Evolutionary conservation across 2,888 invertebrate species (phyloP), one percentile per base, ranked within the genome.

Genomic region (Rhagophthalmus giganteus): DNA sequence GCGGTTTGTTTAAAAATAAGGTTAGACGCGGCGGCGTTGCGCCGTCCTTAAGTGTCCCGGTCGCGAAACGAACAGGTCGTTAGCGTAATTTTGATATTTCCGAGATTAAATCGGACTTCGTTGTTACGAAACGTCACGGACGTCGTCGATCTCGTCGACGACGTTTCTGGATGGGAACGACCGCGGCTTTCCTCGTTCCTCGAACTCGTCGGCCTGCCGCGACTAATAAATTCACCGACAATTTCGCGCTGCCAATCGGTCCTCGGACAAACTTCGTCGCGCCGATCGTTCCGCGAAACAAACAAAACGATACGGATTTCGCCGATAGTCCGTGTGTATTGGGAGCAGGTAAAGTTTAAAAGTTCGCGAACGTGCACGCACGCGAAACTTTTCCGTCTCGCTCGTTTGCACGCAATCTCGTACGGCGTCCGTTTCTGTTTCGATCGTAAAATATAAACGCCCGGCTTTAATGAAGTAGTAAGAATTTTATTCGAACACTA

Each of bases 31-130:
- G 55, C 54, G 54, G 56, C 62, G 65, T 67, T 68, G 65, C 67
- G 63, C 66, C 67, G 67, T 64, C 59, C 58, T 55, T 67, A 68
- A 66, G 64, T 67, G 67, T 63, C 46, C 58, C 53, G 59, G 62
- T 65, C 65, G 62, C 64, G 65, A 66, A 66, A 67, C 64, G 62
- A 65, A 60, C 60, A 57, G 64, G 65, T 66, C 62, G 63, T 66
- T 68, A 65, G 66, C 68, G 65, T 67, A 67, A 68, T 65, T n/a
- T 68, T 67, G 66, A 68, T 67, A 67, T 67, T 65, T 65, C 62
- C 60, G 49, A 58, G 66, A 66, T 49, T 42, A 25, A 44, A 20
- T 16, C 28, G 24, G 12, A 20, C 15, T 35, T 31, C 28, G 30
- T 41, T 49, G 30, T 49, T 48, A 35, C 48, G 25, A 49, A 49